Base-by-base conservation (phyloP, 53 echinoderm and acorn worm genomes). In the Stichopus horrens region DNA sequence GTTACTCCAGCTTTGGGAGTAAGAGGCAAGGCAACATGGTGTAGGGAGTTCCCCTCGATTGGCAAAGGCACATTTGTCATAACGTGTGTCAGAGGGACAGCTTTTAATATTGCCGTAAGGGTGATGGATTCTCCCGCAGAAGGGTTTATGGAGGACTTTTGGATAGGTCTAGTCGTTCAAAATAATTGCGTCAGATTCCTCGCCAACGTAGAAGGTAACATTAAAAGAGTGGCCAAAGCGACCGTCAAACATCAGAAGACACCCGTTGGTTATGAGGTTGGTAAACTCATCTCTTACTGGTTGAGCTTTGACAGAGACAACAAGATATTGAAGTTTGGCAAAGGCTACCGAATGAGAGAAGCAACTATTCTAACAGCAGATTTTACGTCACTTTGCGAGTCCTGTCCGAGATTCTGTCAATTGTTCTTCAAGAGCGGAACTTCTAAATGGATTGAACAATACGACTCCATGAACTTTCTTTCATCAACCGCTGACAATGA, bases 241-340 rank as follows among this genome's bases (percentile, higher is more conserved):
- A 85, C 86, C 18, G 37, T 8, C 8, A 16, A 65, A 68, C 9
- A 58, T 21, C 58, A 57, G 16, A 58, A n/a, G 16, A 65, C 21
- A 65, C 20, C 21, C 6, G 23, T 85, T 7, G 63, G 63, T 9
- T 65, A 65, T 21, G 86, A 79, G 79, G 18, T 54, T 9, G 54
- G 55, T 7, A 79, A 18, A 79, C 53, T 19, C 18, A 55, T 75
- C 23, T 79, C 92, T 19, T 92, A 92, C 77, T 92, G 92, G 92
- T 89, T 76, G 83, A 92, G 92, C 56, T 92, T 90, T 65, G 92
- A 92, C 58, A 74, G 92, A n/a, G 91, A 91, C 58, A 88, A 88
- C 56, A 56, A 88, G 54, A 53, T 91, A 52, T 19, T 91, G 2
- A 91, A 91, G 83, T 91, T 88, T 82, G 91, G 91, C 55, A 91